Conservation (phyloP, 2,888 invertebrate species). For the Endomychus coccineus region DNA sequence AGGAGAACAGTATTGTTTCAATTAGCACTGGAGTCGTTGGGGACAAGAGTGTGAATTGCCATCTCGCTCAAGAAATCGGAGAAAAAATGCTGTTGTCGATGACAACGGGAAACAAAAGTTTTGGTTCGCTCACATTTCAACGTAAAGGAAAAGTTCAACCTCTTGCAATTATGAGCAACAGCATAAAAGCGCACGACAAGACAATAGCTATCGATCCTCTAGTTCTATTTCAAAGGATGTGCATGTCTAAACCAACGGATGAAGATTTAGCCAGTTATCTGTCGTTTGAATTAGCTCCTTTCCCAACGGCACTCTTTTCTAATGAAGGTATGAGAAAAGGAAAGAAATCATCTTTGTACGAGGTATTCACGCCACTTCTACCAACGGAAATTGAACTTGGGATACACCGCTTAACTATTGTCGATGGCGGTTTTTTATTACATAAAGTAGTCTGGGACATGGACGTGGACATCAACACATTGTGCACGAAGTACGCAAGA, state of each 20-base stretch:
- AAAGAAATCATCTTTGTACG: no score
- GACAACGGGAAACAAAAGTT: not conserved
- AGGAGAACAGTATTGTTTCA: not conserved
- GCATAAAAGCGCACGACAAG: not conserved
- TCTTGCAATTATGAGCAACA: not conserved
- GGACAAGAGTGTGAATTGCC: not conserved
- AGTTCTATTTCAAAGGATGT: no score
- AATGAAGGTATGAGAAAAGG: not conserved
- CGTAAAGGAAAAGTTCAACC: not conserved
- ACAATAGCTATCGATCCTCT: not conserved
- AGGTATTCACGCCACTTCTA: no score
- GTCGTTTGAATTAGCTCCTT: not conserved
- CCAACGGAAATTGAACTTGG: no score
- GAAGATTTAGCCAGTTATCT: no score
- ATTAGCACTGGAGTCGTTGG: not conserved
- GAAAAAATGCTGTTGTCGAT: conserved; percentile 4
- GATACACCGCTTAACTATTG: no score
- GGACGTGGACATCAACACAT: no score
- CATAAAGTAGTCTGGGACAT: no score
- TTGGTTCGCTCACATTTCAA: not conserved
- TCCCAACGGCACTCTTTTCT: not conserved
- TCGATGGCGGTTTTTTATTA: no score
- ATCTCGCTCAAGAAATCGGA: not conserved
- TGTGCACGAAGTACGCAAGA: no score
- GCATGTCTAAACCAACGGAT: conserved; percentile 9